A percentile compares a stretch with the other conserved stretches of the same genome.
phyloP scores from a whole-genome alignment of 2,797 vertebrate genomes.

The Pyrocephalus nanus region DNA sequence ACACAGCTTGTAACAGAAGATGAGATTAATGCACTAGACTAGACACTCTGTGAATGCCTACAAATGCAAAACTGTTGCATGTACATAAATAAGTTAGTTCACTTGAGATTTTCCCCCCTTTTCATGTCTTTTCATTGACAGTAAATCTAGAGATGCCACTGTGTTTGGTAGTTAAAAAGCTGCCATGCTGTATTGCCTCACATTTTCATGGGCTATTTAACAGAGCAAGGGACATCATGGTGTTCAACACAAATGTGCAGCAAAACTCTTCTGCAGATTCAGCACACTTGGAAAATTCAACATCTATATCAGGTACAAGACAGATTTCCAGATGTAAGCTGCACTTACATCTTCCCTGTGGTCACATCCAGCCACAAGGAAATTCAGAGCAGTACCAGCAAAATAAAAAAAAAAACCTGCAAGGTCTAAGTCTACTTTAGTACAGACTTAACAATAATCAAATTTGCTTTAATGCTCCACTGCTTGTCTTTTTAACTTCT shows the following conservation, averaged over 20 bases:
- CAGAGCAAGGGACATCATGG: background rate
- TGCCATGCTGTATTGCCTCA: background rate
- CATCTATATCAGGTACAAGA: background rate
- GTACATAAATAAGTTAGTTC: background rate
- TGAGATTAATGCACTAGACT: background rate
- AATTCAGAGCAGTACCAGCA: background rate
- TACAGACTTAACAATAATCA: background rate
- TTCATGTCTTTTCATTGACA: background rate
- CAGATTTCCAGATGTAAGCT: background rate
- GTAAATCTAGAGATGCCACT: background rate
- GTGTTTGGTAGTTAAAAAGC: background rate
- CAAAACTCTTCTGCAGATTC: background rate
- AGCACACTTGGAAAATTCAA: background rate
- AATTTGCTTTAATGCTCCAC: background rate
- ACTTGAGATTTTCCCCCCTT: too few species aligned
- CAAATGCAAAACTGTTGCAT: background rate
- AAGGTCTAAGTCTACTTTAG: background rate
- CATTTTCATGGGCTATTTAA: background rate
- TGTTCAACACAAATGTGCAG: fast-evolving
- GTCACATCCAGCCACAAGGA: background rate
- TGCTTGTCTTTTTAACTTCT: background rate
- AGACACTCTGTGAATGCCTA: background rate
- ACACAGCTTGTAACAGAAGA: background rate
- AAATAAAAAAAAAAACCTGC: background rate
- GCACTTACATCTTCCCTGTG: background rate